phyloP scores from a whole-genome alignment of 2,797 vertebrate species.

The Oryzias dopingdopingensis region DNA sequence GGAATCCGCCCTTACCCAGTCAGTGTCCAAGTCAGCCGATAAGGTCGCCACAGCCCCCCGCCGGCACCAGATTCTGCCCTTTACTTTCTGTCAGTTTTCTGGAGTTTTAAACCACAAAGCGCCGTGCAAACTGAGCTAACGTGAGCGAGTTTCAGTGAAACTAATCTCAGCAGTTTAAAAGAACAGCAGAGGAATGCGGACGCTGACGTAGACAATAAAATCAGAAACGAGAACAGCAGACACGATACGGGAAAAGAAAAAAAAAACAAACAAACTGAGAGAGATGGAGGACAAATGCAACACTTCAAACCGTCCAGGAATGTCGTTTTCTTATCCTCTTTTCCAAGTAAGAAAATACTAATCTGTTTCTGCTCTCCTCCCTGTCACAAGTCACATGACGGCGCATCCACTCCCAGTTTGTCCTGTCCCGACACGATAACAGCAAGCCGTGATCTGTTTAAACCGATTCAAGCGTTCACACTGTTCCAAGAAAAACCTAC shows the following conservation, averaged over 20 bases:
- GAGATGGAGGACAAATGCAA: not conserved
- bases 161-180: slow-evolving; percentile 42
- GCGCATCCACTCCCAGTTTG: slow-evolving; percentile 45
- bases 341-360: slow-evolving; percentile 12
- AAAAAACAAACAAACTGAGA: not conserved
- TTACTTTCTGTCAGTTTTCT: slow-evolving; percentile 1
- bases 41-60: slow-evolving; percentile 6
- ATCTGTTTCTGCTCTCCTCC: slow-evolving; percentile 23
- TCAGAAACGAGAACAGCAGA: not conserved
- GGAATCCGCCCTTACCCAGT: slow-evolving; percentile 64
- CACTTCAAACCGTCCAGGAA: not conserved
- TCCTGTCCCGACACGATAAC: no score
- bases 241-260: not conserved
- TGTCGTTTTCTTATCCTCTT: not conserved
- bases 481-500: no score
- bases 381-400: slow-evolving; percentile 70
- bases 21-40: slow-evolving; percentile 35
- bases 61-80: slow-evolving; percentile 18
- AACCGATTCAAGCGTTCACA: no score
- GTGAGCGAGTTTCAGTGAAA: slow-evolving; percentile 33
- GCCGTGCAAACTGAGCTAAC: not conserved
- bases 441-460: no score
- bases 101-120: not conserved
- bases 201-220: slow-evolving; percentile 52
- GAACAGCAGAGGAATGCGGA: slow-evolving; percentile 67